These are phyloP conservation scores for Calycopis cecrops DNA, from an alignment of 1,140 invertebrate genomes.

Conservation along the genomic window DNA sequence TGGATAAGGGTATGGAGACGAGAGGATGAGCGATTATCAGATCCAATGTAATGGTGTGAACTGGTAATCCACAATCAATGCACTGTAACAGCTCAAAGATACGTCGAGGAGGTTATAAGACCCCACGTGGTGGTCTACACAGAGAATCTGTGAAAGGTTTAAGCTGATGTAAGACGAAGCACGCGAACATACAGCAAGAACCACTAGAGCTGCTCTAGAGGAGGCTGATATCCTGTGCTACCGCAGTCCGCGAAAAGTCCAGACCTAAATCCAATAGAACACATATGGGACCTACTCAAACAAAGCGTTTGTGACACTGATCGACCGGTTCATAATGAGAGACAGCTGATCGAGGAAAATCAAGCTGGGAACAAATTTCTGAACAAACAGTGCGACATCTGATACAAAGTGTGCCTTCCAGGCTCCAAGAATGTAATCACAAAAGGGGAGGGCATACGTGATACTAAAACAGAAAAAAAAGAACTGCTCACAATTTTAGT, in stretches of 20 bases:
- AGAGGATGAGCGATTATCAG: slow-evolving; percentile 15
- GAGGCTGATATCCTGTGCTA: neutral
- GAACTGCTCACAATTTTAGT: too few species aligned
- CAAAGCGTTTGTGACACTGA: slow-evolving; percentile 16
- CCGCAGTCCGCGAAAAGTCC: slow-evolving; percentile 8
- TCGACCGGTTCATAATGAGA: slow-evolving; percentile 18
- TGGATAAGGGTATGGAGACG: slow-evolving; percentile 15
- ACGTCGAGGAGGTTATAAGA: slow-evolving; percentile 20
- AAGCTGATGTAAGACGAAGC: slow-evolving; percentile 35
- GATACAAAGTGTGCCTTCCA: neutral
- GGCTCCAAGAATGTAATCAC: neutral
- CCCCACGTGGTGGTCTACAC: slow-evolving; percentile 26
- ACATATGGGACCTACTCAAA: slow-evolving; percentile 20
- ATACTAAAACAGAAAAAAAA: neutral
- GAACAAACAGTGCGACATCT: slow-evolving; percentile 10
- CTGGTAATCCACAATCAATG: slow-evolving; percentile 18
- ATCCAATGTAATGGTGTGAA: slow-evolving; percentile 8
- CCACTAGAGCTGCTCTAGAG: slow-evolving; percentile 12
- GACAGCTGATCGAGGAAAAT: slow-evolving; percentile 19
- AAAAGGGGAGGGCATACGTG: neutral
- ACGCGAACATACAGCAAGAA: slow-evolving; percentile 35
- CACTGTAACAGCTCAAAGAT: slow-evolving; percentile 14
- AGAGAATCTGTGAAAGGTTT: slow-evolving; percentile 13
- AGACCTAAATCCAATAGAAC: slow-evolving; percentile 13
- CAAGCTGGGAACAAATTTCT: slow-evolving; percentile 17